phyloP scores from a whole-genome alignment of 1,140 invertebrate genomes.

The Zelostemma sp. region DNA sequence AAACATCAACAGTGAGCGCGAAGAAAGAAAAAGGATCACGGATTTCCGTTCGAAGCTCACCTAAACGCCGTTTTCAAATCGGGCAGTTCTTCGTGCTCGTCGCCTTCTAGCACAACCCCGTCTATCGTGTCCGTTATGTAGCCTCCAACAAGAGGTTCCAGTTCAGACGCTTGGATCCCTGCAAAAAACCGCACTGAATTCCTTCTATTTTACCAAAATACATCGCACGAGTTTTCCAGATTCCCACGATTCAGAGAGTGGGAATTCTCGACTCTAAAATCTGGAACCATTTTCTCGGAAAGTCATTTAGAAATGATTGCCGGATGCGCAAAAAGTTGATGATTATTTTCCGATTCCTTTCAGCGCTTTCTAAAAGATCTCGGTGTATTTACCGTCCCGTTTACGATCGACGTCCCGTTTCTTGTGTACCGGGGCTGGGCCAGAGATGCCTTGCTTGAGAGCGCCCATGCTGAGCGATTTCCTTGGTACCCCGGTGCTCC shows the following conservation, averaged over 20 bases:
- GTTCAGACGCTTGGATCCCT: constrained; percentile 73
- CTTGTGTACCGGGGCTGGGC: constrained; percentile 74
- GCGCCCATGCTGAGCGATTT: constrained; percentile 90
- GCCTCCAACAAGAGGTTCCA: constrained; percentile 84
- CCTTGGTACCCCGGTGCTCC: constrained; percentile 73
- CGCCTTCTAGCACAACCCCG: constrained; percentile 72
- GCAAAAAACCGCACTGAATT: constrained; percentile 18
- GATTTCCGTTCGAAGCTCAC: constrained; percentile 54
- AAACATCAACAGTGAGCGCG: constrained; percentile 35
- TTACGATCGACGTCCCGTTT: constrained; percentile 73
- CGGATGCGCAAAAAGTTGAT: too few species aligned
- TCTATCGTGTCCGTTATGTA: constrained; percentile 72
- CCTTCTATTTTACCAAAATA: neutral
- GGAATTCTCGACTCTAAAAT: too few species aligned
- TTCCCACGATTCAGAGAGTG: too few species aligned
- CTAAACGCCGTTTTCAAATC: constrained; percentile 61
- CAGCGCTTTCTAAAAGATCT: too few species aligned
- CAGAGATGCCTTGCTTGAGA: constrained; percentile 75
- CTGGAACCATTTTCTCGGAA: too few species aligned
- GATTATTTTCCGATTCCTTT: too few species aligned
- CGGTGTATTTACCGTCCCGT: constrained; percentile 52
- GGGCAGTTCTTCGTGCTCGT: constrained; percentile 65
- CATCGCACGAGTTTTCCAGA: too few species aligned
- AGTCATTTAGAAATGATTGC: too few species aligned
- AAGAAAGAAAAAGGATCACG: neutral